Evolutionary conservation across 2,888 invertebrate species (phyloP), one percentile per base, ranked within the genome.

Genomic region (Ariolimax columbianus): DNA sequence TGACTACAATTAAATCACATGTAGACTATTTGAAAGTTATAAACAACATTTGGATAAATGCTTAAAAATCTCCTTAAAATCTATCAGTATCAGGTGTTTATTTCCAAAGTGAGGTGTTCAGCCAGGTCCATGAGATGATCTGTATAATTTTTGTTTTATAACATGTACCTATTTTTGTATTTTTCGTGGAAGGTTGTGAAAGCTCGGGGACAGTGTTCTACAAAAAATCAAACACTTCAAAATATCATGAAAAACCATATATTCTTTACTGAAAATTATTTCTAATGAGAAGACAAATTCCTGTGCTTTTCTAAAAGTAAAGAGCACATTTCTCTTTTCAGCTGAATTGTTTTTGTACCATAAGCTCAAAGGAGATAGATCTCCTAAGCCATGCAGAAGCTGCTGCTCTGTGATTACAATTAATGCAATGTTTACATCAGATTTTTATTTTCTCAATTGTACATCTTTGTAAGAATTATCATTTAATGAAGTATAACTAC

Each of bases 401-500:
- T 75, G 51, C 75, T 75, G 51, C 26, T 51, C 75, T 75, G 75
- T 75, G 75, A 75, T 75, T 47, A 75, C 26, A 33, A 30, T 19
- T 75, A 33, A 75, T 75, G 36, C 51, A 51, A 75, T 33, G 47
- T 51, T 75, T 75, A 33, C 51, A 51, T 33, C 0, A 17, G 30
- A 30, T 51, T 30, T 38, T 40, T 72, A 40, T 40, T 40, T 72
- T 40, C 26, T 72, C 26, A 23, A 1, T 40, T 26, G 23, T 72
- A 17, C 19, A 51, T 51, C 11, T 73, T 47, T n/a, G n/a, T 73
- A 73, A 73, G 43, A 43, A 73, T 73, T n/a, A 43, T 4, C 17
- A 43, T 40, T 73, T 72, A n/a, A 30, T n/a, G n/a, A n/a, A n/a
- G n/a, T n/a, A n/a, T n/a, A n/a, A n/a, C n/a, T n/a, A n/a, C n/a